Base-by-base conservation (phyloP, 2,888 invertebrate species). In the Taenaris catops region DNA sequence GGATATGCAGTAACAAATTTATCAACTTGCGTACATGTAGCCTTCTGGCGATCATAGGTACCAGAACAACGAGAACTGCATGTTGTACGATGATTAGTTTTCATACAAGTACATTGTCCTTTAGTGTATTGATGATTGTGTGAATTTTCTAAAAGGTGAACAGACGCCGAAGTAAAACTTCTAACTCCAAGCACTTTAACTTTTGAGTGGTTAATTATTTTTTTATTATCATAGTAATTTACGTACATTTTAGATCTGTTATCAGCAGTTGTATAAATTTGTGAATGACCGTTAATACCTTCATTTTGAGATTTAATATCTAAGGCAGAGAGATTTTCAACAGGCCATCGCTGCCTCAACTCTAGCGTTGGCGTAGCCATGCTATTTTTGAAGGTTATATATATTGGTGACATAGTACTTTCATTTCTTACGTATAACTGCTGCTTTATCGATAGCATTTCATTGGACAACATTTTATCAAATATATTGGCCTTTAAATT, bases 381-480 rank as follows among this genome's bases (percentile, higher is more conserved):
- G 38, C 44, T 51, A 24, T 34, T 53, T 46, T 55, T 60, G 29
- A 55, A 48, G 11, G 46, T 41, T 38, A 52, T 53, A 18, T 56
- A 51, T 4, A 56, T 31, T 16, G 53, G 41, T n/a, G 60, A 34
- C 16, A 39, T 42, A 11, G 53, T 40, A 4, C 50, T 48, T 6
- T 45, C 48, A 33, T 70, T 64, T 46, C 63, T 66, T 38, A 63
- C 62, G 25, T 66, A 57, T 20, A 68, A 57, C 26, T 62, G 58
- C 31, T 70, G 61, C 36, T 76, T 72, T 8, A 71, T 63, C n/a
- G 62, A 66, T 17, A 71, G 49, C 64, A 78, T 72, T 53, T 80
- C 74, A 27, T 81, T 66, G 2, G 69, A 69, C 6, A 75, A 49
- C 65, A 71, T 70, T 63, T 70, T 74, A 34, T 75, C 74, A 27